A percentile compares a stretch with the other conserved stretches of the same genome.
Evolutionary conservation across 2,797 vertebrate genomes (phyloP).

Genomic region (Coendou prehensilis): DNA sequence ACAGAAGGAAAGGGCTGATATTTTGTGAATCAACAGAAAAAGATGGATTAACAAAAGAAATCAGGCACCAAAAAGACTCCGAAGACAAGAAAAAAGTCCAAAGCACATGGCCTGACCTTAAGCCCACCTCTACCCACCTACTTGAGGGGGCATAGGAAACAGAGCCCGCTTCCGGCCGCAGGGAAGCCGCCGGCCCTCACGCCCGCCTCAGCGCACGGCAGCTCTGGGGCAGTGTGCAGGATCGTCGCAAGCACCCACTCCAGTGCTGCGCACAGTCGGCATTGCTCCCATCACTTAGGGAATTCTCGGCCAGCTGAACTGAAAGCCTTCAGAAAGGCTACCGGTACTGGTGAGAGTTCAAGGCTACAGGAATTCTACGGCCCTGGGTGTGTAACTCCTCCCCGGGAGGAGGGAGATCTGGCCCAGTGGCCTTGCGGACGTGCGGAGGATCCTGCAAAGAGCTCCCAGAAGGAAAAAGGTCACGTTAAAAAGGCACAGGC

Average conservation of each 20-base stretch:
- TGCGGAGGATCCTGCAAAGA: neutral
- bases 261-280: neutral
- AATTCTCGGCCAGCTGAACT: neutral
- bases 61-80: neutral
- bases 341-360: neutral
- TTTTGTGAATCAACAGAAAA: slow-evolving; percentile 31
- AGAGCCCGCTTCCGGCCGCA: neutral
- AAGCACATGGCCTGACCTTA: neutral
- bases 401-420: neutral
- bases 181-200: neutral
- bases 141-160: neutral
- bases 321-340: neutral
- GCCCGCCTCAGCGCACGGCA: no score
- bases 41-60: neutral
- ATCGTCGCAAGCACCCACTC: neutral
- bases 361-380: neutral
- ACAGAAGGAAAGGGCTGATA: neutral
- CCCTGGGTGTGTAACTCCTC: neutral
- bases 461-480: neutral
- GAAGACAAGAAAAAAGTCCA: neutral
- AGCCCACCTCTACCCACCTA: neutral
- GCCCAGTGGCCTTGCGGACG: neutral
- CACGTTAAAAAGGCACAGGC: neutral
- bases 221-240: neutral
- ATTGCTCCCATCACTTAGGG: neutral